Evolutionary conservation across 2,888 invertebrate genomes (phyloP).

Genomic region (Caenorhabditis becei): DNA sequence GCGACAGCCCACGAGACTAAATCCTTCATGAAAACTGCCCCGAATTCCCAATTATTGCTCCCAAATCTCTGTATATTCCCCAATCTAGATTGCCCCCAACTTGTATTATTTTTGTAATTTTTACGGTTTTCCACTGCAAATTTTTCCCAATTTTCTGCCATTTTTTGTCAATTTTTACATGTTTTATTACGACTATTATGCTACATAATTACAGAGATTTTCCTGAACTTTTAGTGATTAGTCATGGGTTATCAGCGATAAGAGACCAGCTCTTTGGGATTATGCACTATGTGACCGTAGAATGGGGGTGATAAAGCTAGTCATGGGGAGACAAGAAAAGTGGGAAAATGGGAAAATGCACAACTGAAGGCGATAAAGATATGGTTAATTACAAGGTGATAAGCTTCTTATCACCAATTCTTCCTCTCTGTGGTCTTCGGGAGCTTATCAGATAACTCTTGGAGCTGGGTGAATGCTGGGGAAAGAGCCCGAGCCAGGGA

Average conservation of each 20-base stretch:
- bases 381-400: too few relatives aligned
- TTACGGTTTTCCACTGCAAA: neutral
- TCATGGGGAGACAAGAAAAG: conserved; percentile 8
- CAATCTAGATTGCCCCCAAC: neutral
- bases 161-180: neutral
- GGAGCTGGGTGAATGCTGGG: conserved; percentile 37
- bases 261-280: conserved; percentile 40
- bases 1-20: conserved; percentile 65
- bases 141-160: neutral
- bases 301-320: conserved; percentile 33
- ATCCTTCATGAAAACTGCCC: too few relatives aligned
- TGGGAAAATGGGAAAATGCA: conserved; percentile 17
- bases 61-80: neutral
- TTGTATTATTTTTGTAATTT: neutral
- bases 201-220: conserved; percentile 10
- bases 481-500: conserved; percentile 29
- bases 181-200: too few relatives aligned
- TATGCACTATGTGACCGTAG: conserved; percentile 43
- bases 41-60: neutral
- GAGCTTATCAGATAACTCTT: conserved; percentile 16
- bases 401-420: conserved; percentile 33
- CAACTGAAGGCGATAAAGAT: conserved; percentile 1
- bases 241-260: neutral
- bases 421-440: conserved; percentile 30
- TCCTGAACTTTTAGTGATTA: neutral